Evolutionary conservation across 2,113 vertebrate species (phyloP).

Genomic region (Urocolius indicus): DNA sequence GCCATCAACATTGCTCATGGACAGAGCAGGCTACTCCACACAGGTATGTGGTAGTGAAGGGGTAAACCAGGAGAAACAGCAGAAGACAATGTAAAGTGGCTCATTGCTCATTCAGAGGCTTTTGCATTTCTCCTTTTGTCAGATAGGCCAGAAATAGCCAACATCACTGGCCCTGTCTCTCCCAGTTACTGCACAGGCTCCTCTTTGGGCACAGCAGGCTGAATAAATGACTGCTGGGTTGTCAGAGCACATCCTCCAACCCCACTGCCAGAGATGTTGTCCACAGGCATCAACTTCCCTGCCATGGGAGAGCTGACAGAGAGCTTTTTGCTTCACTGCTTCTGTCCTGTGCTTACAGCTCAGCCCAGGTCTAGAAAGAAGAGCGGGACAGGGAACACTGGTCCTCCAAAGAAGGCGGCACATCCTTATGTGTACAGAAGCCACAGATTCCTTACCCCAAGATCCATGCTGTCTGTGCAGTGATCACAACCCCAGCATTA

Average conservation of each 20-base stretch:
- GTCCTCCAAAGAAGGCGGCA: background rate
- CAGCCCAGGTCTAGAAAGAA: background rate
- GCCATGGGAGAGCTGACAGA: background rate
- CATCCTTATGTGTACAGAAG: background rate
- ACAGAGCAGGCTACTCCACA: background rate
- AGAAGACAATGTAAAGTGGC: fast-evolving
- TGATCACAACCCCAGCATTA: background rate
- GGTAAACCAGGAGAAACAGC: background rate
- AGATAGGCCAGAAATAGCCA: background rate
- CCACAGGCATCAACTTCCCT: background rate
- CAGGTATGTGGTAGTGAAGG: fast-evolving
- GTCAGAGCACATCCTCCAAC: background rate
- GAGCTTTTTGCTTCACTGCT: background rate
- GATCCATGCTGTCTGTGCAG: background rate
- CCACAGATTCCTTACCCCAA: background rate
- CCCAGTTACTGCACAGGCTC: background rate
- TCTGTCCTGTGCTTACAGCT: background rate
- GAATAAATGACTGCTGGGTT: background rate
- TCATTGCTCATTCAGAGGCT: background rate
- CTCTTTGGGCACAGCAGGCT: background rate
- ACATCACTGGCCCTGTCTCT: background rate
- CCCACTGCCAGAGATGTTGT: background rate
- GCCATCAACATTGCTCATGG: background rate
- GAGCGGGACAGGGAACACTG: background rate
- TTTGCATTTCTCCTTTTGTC: background rate